These are phyloP conservation scores for Oreotrochilus melanogaster DNA, from an alignment of 2,113 vertebrate genomes.

Conservation along the genomic window DNA sequence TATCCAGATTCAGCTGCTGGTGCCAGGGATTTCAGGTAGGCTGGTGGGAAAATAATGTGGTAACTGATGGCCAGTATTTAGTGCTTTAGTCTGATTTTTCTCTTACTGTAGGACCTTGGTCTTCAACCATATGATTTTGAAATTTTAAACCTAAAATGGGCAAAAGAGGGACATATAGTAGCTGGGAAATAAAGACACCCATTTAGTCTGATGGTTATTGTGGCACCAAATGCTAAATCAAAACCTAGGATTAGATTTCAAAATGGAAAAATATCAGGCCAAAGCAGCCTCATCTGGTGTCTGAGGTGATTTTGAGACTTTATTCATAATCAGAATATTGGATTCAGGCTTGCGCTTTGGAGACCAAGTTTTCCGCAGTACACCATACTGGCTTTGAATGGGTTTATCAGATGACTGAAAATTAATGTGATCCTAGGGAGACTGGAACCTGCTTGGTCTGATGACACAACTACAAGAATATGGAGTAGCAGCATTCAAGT, in stretches of 20 bases:
- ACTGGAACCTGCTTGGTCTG: background rate
- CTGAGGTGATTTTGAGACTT: background rate
- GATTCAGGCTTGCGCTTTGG: background rate
- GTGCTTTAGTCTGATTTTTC: background rate
- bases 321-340: background rate
- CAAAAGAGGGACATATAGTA: accelerated
- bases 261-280: background rate
- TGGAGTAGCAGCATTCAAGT: background rate
- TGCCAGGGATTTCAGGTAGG: background rate
- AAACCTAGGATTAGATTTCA: background rate
- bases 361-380: background rate
- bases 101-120: background rate
- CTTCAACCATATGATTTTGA: background rate
- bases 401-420: background rate
- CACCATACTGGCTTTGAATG: accelerated
- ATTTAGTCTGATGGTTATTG: background rate
- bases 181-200: background rate
- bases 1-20: background rate
- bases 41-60: background rate
- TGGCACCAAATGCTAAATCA: background rate
- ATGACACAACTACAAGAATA: background rate
- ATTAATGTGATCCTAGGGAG: background rate
- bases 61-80: background rate
- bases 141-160: background rate
- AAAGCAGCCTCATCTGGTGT: background rate